Evolutionary conservation across 2,797 vertebrate genomes (phyloP), one percentile per base, ranked within the genome.

Genomic region (Lagodon rhomboides): DNA sequence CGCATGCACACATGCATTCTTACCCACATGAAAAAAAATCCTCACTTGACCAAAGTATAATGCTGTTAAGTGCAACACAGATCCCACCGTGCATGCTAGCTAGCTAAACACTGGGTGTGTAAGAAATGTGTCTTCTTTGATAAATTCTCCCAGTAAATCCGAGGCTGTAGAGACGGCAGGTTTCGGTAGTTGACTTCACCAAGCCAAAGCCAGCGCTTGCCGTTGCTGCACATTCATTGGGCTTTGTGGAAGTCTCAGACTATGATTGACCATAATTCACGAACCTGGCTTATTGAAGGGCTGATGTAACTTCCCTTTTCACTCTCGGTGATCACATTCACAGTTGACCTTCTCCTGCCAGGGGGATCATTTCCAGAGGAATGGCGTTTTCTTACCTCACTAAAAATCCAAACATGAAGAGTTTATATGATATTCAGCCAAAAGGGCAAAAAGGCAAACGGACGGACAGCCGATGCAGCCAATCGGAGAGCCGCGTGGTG

Each of bases 281-380:
- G 68, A 68, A 78, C 63, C 84, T 90, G 89, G 84, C 83, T 69
- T 79, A 83, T 74, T 68, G 68, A 23, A 75, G 55, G 58, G 79
- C 66, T 94, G 90, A 93, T 87, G 92, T 90, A 89, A 93, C 87
- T 88, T 92, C 87, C 85, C 73, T 69, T 89, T 91, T 90, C 59
- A 62, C 50, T 81, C 80, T 62, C 68, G 34, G 64, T 84, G 78
- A 91, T 90, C 87, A 83, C 87, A 86, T 91, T 91, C 74, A 76
- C 86, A 88, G 85, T 85, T 87, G 85, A 80, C 72, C 71, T 83
- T 49, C 69, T 77, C 79, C 65, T 76, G 82, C 88, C 87, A 89
- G 65, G 51, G 34, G 77, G 60, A 79, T 73, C 61, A 15, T 84
- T 85, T 90, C 83, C 85, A 90, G 66, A 85, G 74, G 68, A 88